Conservation (phyloP, 2,113 vertebrate species). For the Barbus barbus region DNA sequence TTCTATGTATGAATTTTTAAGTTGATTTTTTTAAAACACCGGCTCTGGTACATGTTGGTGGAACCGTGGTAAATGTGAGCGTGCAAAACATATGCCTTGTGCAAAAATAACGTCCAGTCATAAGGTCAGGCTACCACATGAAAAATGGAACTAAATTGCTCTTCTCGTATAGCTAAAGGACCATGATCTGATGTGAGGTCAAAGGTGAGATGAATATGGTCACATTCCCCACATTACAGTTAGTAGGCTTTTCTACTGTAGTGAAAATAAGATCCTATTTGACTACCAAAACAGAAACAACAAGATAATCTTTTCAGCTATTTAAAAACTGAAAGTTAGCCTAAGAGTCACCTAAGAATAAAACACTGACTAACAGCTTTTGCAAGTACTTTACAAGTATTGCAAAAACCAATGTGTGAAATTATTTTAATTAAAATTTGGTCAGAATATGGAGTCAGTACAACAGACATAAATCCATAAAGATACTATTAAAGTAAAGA, state of each 20-base stretch:
- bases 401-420: background rate
- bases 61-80: background rate
- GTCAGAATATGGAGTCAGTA: background rate
- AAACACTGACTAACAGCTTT: background rate
- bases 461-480: background rate
- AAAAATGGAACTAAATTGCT: background rate
- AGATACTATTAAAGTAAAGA: too few relatives aligned
- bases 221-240: background rate
- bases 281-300: background rate
- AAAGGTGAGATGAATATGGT: background rate
- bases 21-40: too few relatives aligned
- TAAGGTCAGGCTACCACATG: background rate
- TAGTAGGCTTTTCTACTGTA: background rate
- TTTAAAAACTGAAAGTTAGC: background rate
- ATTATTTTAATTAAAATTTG: background rate
- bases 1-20: background rate
- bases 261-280: background rate
- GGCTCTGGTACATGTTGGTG: background rate
- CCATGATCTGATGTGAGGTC: background rate
- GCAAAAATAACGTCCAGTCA: background rate
- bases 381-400: background rate
- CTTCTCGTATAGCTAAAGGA: background rate
- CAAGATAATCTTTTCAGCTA: background rate
- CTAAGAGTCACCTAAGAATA: too few relatives aligned
- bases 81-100: background rate